A percentile compares a stretch with the other conserved stretches of the same genome.
phyloP scores from a whole-genome alignment of 2,797 vertebrate genomes.

The Chrosomus eos region DNA sequence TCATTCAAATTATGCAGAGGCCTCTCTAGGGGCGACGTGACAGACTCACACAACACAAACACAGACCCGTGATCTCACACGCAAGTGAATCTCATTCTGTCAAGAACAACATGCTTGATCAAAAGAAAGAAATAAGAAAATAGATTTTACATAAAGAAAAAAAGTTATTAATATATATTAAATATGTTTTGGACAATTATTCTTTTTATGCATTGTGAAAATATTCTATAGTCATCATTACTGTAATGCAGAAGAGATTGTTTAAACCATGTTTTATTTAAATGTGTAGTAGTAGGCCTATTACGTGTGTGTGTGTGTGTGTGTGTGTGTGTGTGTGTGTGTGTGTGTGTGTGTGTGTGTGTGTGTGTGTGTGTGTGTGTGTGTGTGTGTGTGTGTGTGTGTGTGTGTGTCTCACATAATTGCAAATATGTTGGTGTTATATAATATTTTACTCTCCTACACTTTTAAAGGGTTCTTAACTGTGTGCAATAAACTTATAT shows the following conservation, averaged over 20 bases:
- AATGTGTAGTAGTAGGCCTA: not conserved
- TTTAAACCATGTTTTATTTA: not conserved
- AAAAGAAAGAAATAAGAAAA: not conserved
- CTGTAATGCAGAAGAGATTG: not conserved
- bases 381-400: not conserved
- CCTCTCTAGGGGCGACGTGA: not conserved
- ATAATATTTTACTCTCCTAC: too few relatives aligned
- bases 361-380: too few relatives aligned
- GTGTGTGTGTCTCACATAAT: not conserved
- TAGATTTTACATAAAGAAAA: not conserved
- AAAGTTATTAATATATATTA: not conserved
- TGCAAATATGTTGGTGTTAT: not conserved
- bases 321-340: not conserved
- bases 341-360: too few relatives aligned
- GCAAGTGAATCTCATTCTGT: not conserved
- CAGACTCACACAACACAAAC: slow-evolving; percentile 6
- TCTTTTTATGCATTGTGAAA: not conserved
- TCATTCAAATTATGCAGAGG: slow-evolving; percentile 22
- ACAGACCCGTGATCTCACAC: not conserved
- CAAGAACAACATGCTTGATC: not conserved
- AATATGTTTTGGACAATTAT: not conserved
- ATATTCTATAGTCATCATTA: not conserved
- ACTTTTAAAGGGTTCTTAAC: not conserved
- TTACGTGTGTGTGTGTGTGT: not conserved
- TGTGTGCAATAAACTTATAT: not conserved